Base-by-base conservation (phyloP, 2,888 invertebrate species). In the Thumatha senex region DNA sequence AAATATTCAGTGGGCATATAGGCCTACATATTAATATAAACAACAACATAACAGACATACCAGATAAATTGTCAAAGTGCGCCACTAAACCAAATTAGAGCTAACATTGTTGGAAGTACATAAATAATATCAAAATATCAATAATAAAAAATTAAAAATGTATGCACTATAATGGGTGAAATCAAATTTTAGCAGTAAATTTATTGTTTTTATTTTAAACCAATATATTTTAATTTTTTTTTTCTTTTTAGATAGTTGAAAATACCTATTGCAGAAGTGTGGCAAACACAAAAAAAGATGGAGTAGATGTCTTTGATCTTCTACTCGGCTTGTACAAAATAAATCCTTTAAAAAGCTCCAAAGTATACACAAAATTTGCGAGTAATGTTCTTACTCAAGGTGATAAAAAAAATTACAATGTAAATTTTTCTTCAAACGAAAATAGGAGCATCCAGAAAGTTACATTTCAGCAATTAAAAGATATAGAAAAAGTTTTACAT, bases 281-380 rank as follows among this genome's bases (percentile, higher is more conserved):
- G 14, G 29, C 45, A 12, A 10, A 12, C 4, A 7, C 12, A 10
- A 45, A 10, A 15, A 40, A n/a, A 40, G 30, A 53, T 4, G 48
- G 58, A 14, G 24, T 60, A 5, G 76, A 81, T 11, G 79, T 85
- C 3, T 87, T 89, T 46, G 76, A 83, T 30, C 64, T 81, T 0
- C 57, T 87, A 34, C 60, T 88, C 0, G 79, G 77, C 18, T 66
- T 88, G 38, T 87, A 84, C 56, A 86, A 86, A 78, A 63, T 82
- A 61, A 85, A 86, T 59, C 87, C 86, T 35, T 67, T 89, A 47
- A 80, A 68, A 61, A 63, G 66, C 29, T 88, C 86, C 5, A 72
- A 78, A 46, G 63, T 86, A 50, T 88, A 73, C 60, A 75, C 78
- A 69, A 62, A 68, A 34, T 85, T 84, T 70, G 76, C 80, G 48